A percentile compares a stretch with the other conserved stretches of the same genome.
These are phyloP conservation scores for Leptestheria dahalacensis DNA, from an alignment of 1,140 invertebrate genomes.

Conservation along the genomic window DNA sequence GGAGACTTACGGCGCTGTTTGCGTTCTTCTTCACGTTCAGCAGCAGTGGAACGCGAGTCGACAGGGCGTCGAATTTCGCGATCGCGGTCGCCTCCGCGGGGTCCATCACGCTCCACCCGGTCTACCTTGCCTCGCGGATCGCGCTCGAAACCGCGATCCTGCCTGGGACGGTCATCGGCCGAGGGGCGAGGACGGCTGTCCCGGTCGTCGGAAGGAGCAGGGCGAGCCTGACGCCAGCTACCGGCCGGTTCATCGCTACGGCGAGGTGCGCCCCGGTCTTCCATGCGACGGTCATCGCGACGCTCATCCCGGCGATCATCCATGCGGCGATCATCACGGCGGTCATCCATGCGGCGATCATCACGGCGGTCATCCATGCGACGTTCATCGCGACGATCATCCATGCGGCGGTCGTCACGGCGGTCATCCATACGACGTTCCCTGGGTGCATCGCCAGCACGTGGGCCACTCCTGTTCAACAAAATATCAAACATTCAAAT, in stretches of 20 bases:
- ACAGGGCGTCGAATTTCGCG: not conserved
- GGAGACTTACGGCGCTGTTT: not conserved
- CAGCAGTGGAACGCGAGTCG: not conserved
- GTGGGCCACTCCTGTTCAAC: not conserved
- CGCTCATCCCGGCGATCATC: not conserved
- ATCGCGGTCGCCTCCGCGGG: not conserved
- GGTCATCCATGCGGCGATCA: not conserved
- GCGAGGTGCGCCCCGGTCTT: not conserved
- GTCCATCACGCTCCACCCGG: not conserved
- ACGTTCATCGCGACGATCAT: not conserved
- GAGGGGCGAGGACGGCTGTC: not conserved
- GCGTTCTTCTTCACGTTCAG: not conserved
- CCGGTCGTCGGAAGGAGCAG: not conserved
- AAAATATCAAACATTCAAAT: not conserved
- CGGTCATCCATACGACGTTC: not conserved
- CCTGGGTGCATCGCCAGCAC: not conserved
- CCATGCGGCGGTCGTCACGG: not conserved
- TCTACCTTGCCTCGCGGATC: conserved; percentile 2
- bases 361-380: not conserved
- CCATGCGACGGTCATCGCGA: not conserved
- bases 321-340: not conserved
- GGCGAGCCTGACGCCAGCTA: not conserved
- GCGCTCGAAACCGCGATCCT: not conserved
- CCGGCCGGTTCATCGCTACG: not conserved
- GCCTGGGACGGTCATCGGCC: not conserved